A percentile compares a stretch with the other conserved stretches of the same genome.
phyloP scores from a whole-genome alignment of 2,113 vertebrate genomes.

The Lamprotornis superbus region DNA sequence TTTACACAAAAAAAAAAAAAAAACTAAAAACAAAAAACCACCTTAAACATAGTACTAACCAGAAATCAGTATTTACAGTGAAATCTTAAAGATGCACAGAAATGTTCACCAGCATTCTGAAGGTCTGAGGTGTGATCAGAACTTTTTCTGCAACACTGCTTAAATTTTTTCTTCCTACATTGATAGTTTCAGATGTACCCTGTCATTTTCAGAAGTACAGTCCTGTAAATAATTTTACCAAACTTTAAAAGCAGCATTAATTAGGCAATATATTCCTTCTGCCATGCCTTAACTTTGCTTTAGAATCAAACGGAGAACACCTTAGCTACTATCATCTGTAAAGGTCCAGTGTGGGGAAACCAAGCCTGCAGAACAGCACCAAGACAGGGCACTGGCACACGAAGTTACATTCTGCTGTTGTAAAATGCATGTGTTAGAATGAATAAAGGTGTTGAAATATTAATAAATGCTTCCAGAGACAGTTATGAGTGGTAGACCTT shows the following conservation, averaged over 20 bases:
- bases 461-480: slow-evolving; percentile 48
- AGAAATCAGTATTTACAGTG: background rate
- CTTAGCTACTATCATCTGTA: background rate
- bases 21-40: no score
- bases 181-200: background rate
- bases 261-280: background rate
- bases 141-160: background rate
- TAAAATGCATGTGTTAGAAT: background rate
- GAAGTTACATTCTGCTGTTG: background rate
- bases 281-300: background rate
- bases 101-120: background rate
- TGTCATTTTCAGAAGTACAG: background rate
- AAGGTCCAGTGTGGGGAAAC: background rate
- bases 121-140: background rate
- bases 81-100: background rate
- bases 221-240: background rate
- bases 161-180: background rate
- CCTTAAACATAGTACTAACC: background rate
- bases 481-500: background rate
- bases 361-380: background rate
- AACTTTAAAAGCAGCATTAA: background rate
- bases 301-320: background rate
- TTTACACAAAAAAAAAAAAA: background rate
- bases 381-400: background rate
- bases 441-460: background rate